phyloP scores from a whole-genome alignment of 2,113 vertebrate species.

The Callospermophilus lateralis region DNA sequence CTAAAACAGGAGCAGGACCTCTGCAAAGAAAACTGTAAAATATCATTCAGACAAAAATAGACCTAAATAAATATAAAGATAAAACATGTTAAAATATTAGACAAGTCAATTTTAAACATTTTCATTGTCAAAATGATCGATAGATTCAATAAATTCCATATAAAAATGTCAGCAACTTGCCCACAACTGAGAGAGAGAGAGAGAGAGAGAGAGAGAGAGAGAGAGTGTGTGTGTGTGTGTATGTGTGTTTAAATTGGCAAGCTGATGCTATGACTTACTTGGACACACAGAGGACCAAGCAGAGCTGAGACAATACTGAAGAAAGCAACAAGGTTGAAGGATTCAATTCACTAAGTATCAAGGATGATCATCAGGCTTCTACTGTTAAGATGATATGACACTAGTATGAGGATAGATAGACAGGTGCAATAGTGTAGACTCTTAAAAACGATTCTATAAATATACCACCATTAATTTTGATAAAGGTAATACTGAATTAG shows the following conservation, averaged over 20 bases:
- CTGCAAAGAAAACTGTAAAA: background rate
- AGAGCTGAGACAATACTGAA: background rate
- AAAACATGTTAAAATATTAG: background rate
- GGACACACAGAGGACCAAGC: background rate
- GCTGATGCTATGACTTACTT: background rate
- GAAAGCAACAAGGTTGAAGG: background rate
- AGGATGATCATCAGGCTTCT: background rate
- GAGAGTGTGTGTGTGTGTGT: background rate
- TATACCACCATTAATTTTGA: background rate
- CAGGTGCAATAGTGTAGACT: background rate
- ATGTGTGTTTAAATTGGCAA: background rate
- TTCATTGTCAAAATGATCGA: background rate
- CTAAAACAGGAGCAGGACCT: background rate
- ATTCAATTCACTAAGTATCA: background rate
- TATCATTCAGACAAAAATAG: background rate
- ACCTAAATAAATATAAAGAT: background rate
- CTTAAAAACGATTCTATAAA: background rate
- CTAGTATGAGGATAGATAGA: background rate
- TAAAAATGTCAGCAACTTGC: background rate
- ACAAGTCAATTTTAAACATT: background rate
- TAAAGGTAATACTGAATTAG: background rate
- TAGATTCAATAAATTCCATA: background rate
- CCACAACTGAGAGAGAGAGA: background rate
- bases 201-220: too few relatives aligned
- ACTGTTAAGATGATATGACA: background rate